Conservation (phyloP, 1,140 invertebrate genomes). For the Drosophila nannoptera region DNA sequence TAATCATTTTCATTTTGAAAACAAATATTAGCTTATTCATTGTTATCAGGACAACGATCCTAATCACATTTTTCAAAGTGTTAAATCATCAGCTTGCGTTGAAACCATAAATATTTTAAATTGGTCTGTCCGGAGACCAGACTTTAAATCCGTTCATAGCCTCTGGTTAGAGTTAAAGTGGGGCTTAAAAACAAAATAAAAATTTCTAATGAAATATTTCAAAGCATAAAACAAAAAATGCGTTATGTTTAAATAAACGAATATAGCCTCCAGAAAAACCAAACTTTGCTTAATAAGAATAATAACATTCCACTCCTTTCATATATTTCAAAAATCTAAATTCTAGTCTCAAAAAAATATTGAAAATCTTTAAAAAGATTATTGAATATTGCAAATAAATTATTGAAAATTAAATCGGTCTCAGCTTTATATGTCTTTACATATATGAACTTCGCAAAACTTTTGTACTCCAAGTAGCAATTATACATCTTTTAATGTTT, state of each 20-base stretch:
- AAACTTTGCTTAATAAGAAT: no score
- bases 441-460: no score
- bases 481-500: no score
- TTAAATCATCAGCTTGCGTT: neutral
- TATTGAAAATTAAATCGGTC: no score
- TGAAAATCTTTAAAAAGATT: no score
- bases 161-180: constrained; percentile 3
- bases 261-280: no score
- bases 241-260: neutral
- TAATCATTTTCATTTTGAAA: neutral
- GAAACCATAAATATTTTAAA: neutral
- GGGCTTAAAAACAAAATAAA: constrained; percentile 8
- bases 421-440: no score
- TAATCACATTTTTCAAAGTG: neutral
- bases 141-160: constrained; percentile 1
- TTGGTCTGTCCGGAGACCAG: neutral
- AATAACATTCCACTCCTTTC: no score
- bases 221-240: constrained; percentile 3
- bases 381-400: no score
- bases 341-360: no score
- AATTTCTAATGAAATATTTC: constrained; percentile 3
- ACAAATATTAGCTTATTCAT: constrained; percentile 1
- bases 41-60: constrained; percentile 4
- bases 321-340: no score
- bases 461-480: no score